A percentile compares a stretch with the other conserved stretches of the same genome.
Evolutionary conservation across 2,888 invertebrate species (phyloP).

Genomic region (Eilema griseolum): DNA sequence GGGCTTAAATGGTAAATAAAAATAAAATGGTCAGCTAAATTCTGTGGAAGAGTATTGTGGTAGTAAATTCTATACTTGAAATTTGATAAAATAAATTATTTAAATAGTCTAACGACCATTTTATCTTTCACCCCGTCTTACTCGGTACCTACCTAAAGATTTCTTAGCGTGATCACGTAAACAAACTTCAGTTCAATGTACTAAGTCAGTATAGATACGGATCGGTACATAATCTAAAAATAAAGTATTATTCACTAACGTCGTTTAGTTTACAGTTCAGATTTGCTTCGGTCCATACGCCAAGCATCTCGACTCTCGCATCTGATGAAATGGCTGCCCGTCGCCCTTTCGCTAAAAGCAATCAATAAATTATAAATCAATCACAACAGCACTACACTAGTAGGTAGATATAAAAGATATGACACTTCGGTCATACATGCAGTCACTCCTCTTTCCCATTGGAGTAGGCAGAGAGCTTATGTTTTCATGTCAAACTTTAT

Average conservation of each 20-base stretch:
- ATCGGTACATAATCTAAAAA: neutral
- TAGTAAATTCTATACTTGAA: too few relatives aligned
- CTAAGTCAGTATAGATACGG: neutral
- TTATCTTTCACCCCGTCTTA: too few relatives aligned
- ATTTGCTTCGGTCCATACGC: constrained; percentile 83
- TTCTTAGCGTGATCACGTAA: too few relatives aligned
- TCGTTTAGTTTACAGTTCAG: constrained; percentile 84
- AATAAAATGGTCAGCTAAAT: too few relatives aligned
- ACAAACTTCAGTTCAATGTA: neutral
- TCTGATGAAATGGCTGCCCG: constrained; percentile 68
- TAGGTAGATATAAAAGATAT: neutral
- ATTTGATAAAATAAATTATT: too few relatives aligned
- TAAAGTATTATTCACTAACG: constrained; percentile 62
- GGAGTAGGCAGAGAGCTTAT: too few relatives aligned
- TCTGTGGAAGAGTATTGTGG: too few relatives aligned
- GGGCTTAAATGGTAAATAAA: too few relatives aligned
- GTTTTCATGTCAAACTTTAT: too few relatives aligned
- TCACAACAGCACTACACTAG: neutral
- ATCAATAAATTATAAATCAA: neutral
- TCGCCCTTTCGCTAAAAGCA: constrained; percentile 62
- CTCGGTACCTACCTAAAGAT: too few relatives aligned
- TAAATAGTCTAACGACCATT: too few relatives aligned
- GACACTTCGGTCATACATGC: neutral
- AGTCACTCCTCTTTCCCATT: too few relatives aligned
- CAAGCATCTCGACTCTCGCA: constrained; percentile 80